phyloP scores from a whole-genome alignment of 1,140 invertebrate species.

The Mycetomoellerius zeteki region DNA sequence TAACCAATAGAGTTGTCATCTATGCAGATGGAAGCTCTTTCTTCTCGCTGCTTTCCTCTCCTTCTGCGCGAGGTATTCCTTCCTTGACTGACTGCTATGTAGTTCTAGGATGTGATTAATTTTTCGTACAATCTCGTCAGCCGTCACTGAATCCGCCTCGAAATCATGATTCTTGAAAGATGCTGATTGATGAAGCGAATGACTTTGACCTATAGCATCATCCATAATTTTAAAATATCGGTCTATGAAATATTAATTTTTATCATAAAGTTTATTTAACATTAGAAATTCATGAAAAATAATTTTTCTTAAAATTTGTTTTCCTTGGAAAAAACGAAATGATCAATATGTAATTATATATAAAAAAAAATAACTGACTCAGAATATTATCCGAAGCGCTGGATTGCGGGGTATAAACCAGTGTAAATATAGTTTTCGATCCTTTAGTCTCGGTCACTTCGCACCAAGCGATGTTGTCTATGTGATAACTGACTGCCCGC shows the following conservation, averaged over 20 bases:
- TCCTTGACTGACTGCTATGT: conserved; percentile 91
- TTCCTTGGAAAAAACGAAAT: background rate
- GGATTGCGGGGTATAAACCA: conserved; percentile 88
- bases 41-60: conserved; percentile 89
- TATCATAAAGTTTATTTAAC: background rate
- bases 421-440: conserved; percentile 89
- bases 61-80: conserved; percentile 91
- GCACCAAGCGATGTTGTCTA: conserved; percentile 95
- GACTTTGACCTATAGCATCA: conserved; percentile 80
- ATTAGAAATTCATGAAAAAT: conserved; percentile 12
- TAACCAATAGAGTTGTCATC: conserved; percentile 83
- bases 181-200: conserved; percentile 85
- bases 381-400: conserved; percentile 80
- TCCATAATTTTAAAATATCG: conserved; percentile 48
- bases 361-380: conserved; percentile 74
- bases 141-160: conserved; percentile 92
- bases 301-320: background rate
- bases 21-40: conserved; percentile 87
- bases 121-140: conserved; percentile 95
- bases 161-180: conserved; percentile 96
- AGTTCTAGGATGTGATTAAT: conserved; percentile 95
- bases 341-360: background rate
- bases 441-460: conserved; percentile 91
- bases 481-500: conserved; percentile 92
- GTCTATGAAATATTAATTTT: background rate